These are phyloP conservation scores for Drosophila formosana DNA, from an alignment of 2,888 invertebrate species.

Conservation along the genomic window DNA sequence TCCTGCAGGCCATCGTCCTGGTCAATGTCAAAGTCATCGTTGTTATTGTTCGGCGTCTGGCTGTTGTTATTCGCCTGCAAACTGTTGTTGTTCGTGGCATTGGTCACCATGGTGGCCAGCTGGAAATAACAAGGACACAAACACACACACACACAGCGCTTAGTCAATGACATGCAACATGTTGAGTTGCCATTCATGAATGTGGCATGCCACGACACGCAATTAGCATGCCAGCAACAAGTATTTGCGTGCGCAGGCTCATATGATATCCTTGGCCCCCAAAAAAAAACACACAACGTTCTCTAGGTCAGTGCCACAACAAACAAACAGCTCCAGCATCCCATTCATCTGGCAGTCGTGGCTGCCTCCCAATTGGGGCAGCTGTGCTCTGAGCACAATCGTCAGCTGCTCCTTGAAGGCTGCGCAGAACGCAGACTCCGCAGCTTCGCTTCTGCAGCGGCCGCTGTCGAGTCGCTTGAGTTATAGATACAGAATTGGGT, in stretches of 20 bases:
- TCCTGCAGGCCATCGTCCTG: slow-evolving; percentile 89
- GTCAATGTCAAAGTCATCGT: slow-evolving; percentile 83
- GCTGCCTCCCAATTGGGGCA: slow-evolving; percentile 19
- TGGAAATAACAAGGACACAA: slow-evolving; percentile 39
- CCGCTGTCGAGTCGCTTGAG: slow-evolving; percentile 54
- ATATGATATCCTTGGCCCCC: not conserved
- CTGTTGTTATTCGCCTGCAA: slow-evolving; percentile 75
- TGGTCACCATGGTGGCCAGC: slow-evolving; percentile 78
- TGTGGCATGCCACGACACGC: slow-evolving; percentile 28
- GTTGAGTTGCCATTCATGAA: slow-evolving; percentile 57
- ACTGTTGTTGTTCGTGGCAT: slow-evolving; percentile 73
- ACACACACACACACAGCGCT: not conserved
- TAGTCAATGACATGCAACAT: slow-evolving; percentile 52
- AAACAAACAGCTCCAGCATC: slow-evolving; percentile 26
- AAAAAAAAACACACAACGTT: not conserved
- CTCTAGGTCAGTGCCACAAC: slow-evolving; percentile 70
- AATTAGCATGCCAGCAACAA: slow-evolving; percentile 75
- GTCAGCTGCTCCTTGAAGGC: slow-evolving; percentile 50
- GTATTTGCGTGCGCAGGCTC: slow-evolving; percentile 80
- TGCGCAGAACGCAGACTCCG: slow-evolving; percentile 83
- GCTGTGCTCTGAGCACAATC: slow-evolving; percentile 49
- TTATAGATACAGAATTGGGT: slow-evolving; percentile 81
- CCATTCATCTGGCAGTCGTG: slow-evolving; percentile 5
- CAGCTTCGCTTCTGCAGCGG: slow-evolving; percentile 65
- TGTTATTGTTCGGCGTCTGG: slow-evolving; percentile 77